Evolutionary conservation across 2,113 vertebrate species (phyloP), one percentile per base, ranked within the genome.

Genomic region (Synchiropus splendidus): DNA sequence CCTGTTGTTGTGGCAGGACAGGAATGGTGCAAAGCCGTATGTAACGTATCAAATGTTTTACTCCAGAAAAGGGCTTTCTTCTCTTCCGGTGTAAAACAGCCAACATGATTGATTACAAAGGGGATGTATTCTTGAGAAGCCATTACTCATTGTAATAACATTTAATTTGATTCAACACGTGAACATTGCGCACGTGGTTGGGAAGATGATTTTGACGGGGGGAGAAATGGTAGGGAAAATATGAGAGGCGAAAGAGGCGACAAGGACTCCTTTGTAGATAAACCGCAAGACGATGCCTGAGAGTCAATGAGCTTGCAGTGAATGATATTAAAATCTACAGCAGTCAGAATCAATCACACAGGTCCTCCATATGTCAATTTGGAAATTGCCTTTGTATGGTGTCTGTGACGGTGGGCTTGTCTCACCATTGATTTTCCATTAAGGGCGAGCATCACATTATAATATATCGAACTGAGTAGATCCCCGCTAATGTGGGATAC

Each of bases 381-480:
- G 77, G 67, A 80, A 83, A 84, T 84, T 81, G 81, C 63, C 69
- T 81, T 77, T 73, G 69, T 70, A 74, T 73, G 64, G 77, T 81
- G 71, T 81, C 54, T 30, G 67, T 55, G 54, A 71, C 77, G 77
- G 72, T 57, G 47, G 68, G 53, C 79, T 83, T 81, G 81, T 84
- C 77, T 72, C 37, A 0, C 34, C 61, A 86, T 85, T 70, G 85
- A 86, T 85, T 86, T 78, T 75, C 74, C 80, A 87, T 86, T 84
- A 85, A 78, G 71, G 51, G 21, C 66, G 55, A 75, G 75, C 83
- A 70, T 77, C 67, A 58, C 80, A 76, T 84, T 83, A 75, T 65
- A 83, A 83, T 81, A 75, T 74, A 82, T 83, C 42, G 78, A 84
- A 76, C 48, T 39, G 58, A 64, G 52, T 54, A 79, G 74, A 72